Evolutionary conservation across 2,888 invertebrate species (phyloP).

Genomic region (Mesorhabditis belari): DNA sequence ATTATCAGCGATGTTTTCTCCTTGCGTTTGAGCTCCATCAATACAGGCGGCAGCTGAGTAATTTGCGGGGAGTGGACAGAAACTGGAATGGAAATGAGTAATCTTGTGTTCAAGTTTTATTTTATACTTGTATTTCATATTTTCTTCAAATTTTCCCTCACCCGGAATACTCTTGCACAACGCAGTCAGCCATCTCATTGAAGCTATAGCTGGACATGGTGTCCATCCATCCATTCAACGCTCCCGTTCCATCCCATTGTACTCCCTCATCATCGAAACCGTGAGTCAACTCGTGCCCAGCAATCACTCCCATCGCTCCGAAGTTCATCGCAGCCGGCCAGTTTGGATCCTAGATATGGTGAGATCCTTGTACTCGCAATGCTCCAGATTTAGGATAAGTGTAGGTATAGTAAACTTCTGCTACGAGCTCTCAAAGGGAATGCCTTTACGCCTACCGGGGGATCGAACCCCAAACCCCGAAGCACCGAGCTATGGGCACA

Average conservation of each 20-base stretch:
- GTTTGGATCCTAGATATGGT: slow-evolving; percentile 32
- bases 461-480: too few relatives aligned
- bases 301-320: slow-evolving; percentile 94
- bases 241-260: slow-evolving; percentile 42
- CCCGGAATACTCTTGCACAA: slow-evolving; percentile 36
- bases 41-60: slow-evolving; percentile 25
- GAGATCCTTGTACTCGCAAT: too few relatives aligned
- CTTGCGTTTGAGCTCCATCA: slow-evolving; percentile 58
- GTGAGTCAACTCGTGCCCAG: slow-evolving; percentile 88
- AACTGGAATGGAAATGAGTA: too few relatives aligned
- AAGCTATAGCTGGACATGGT: slow-evolving; percentile 20
- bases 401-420: too few relatives aligned
- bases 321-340: slow-evolving; percentile 59
- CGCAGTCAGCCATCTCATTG: slow-evolving; percentile 37
- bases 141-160: too few relatives aligned
- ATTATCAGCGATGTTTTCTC: slow-evolving; percentile 62
- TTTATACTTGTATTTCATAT: too few relatives aligned
- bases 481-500: too few relatives aligned
- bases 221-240: slow-evolving; percentile 42
- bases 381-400: too few relatives aligned
- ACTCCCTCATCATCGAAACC: slow-evolving; percentile 75
- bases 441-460: too few relatives aligned
- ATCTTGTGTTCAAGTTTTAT: too few relatives aligned
- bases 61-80: slow-evolving; percentile 37
- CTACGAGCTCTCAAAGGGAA: too few relatives aligned